phyloP scores from a whole-genome alignment of 1,140 invertebrate genomes.

The Macrotrachela quadricornifera region DNA sequence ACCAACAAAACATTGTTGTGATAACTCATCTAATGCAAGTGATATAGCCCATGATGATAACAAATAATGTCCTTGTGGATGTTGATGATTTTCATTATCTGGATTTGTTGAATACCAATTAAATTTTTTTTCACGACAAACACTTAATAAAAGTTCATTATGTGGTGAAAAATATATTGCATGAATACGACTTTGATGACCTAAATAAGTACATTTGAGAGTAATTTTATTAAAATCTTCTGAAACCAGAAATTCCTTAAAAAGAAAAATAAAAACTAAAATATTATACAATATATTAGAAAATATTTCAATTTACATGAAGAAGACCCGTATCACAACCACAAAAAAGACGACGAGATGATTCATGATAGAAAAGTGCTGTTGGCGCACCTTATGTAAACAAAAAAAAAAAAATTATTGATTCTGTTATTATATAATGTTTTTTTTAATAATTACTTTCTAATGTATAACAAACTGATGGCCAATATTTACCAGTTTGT shows the following conservation, averaged over 20 bases:
- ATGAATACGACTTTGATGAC: constrained; percentile 70
- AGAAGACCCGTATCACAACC: constrained; percentile 68
- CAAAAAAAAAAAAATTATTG: too few relatives aligned
- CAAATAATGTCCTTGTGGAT: too few relatives aligned
- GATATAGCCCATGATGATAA: too few relatives aligned
- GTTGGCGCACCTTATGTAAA: constrained; percentile 38
- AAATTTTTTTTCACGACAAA: constrained; percentile 78
- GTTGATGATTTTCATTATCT: constrained; percentile 15
- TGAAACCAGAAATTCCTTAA: constrained; percentile 69
- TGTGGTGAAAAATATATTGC: constrained; percentile 51
- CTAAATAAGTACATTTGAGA: constrained; percentile 57
- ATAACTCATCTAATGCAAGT: not conserved
- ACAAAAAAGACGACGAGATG: constrained; percentile 67
- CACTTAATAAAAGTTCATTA: constrained; percentile 65
- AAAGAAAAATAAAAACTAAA: constrained; percentile 18
- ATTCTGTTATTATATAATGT: too few relatives aligned
- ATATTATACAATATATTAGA: not conserved
- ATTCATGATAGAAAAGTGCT: constrained; percentile 54
- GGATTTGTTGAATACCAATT: constrained; percentile 77
- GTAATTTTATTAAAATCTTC: constrained; percentile 82
- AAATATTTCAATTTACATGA: not conserved
- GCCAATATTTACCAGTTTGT: constrained; percentile 97
- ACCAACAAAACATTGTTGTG: constrained; percentile 5
- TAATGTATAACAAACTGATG: constrained; percentile 86
- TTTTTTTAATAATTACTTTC: constrained; percentile 31